Base-by-base conservation (phyloP, 1,140 invertebrate genomes). In the Panulirus ornatus region DNA sequence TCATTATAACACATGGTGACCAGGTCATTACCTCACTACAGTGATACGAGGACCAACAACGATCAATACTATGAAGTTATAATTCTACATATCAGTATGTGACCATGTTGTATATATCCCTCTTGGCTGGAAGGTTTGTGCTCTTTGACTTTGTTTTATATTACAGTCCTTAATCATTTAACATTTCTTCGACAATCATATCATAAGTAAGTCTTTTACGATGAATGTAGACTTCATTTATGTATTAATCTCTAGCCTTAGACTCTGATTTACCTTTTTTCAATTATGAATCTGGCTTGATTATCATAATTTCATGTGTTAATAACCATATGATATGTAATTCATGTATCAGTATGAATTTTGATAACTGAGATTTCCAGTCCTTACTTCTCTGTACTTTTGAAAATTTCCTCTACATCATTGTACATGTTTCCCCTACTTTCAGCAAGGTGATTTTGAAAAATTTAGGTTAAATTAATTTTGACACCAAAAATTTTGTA, bases 181-280 rank as follows among this genome's bases (percentile, higher is more conserved):
- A 42, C 30, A 42, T 79, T 79, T 79, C 76, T 79, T 79, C 76
- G 76, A 79, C 76, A 79, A 79, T 79, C 76, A 79, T 79, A 79
- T 79, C 22, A 42, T 47, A 51, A 79, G 42, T 79, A 76, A 36
- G 73, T 22, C 73, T 14, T 16, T 34, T 42, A 38, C 42, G 51
- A 47, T 22, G 16, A 47, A 47, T 47, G 3, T 19, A 2, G 42
- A 44, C 27, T 78, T 51, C 6, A 78, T 22, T 6, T 30, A n/a
- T 3, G 30, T 27, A 44, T 47, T 42, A 47, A 40, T 30, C 38
- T 42, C 27, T 47, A 79, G 19, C 22, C 51, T 22, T 47, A 44
- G 11, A 44, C 30, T 27, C 0, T 42, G 42, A 79, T 27, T 44
- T 75, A 75, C 1, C 16, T 34, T 36, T 6, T 34, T 38, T 34